Evolutionary conservation across 2,113 vertebrate genomes (phyloP).

Genomic region (Chloroceryle aenea): DNA sequence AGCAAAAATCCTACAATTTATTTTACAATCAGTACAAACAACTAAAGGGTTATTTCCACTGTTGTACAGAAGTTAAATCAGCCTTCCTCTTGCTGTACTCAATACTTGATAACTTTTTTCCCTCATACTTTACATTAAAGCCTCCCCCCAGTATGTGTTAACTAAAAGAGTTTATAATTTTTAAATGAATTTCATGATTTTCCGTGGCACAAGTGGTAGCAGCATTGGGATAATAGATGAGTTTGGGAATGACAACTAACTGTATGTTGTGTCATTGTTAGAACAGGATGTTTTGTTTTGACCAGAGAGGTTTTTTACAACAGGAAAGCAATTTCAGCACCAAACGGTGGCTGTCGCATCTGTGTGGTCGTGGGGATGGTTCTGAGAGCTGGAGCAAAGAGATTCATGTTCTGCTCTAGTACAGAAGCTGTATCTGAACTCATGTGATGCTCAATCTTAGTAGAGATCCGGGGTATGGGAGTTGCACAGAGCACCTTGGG

Average conservation of each 20-base stretch:
- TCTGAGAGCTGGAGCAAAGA: not conserved
- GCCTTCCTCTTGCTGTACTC: not conserved
- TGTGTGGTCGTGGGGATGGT: not conserved
- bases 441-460: not conserved
- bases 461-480: not conserved
- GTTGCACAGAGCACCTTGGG: not conserved
- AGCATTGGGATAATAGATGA: not conserved
- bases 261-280: fast-evolving
- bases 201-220: not conserved
- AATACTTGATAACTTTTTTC: not conserved
- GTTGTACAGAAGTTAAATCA: not conserved
- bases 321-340: not conserved
- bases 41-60: not conserved
- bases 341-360: not conserved
- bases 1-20: not conserved
- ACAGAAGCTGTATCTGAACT: not conserved
- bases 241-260: not conserved
- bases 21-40: not conserved
- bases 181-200: not conserved
- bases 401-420: not conserved
- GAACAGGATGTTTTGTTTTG: not conserved
- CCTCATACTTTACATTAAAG: not conserved
- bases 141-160: not conserved
- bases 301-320: not conserved
- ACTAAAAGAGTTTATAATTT: not conserved